A percentile compares a stretch with the other conserved stretches of the same genome.
Conservation (phyloP, 2,113 vertebrate genomes). For the Chaetodon auriga region DNA sequence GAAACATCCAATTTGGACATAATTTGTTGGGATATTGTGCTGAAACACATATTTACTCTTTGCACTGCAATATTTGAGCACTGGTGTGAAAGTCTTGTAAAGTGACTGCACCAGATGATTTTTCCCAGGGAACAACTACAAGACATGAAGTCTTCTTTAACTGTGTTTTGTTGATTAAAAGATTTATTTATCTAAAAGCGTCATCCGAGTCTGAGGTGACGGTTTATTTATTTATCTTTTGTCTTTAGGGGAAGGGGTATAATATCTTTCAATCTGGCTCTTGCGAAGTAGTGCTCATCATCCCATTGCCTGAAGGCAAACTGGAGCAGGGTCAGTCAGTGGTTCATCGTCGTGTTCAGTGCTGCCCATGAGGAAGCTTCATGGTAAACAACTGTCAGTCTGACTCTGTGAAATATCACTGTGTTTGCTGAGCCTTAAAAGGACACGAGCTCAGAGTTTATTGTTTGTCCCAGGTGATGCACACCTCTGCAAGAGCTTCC, state of each 20-base stretch:
- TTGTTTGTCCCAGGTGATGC: slow-evolving; percentile 18
- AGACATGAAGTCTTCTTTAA: neutral
- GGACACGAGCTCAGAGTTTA: slow-evolving; percentile 26
- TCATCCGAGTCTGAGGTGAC: neutral
- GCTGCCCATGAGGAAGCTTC: neutral
- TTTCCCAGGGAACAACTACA: too few species aligned
- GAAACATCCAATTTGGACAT: neutral
- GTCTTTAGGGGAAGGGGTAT: neutral
- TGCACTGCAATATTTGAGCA: neutral
- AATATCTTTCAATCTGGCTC: neutral
- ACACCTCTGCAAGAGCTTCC: neutral
- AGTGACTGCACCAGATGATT: neutral
- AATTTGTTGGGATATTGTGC: neutral
- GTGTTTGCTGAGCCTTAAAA: slow-evolving; percentile 23
- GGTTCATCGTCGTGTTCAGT: neutral
- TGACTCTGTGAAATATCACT: neutral
- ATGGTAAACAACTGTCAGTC: slow-evolving; percentile 34
- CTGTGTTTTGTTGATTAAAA: neutral
- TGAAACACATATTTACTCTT: neutral
- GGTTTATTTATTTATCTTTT: neutral
- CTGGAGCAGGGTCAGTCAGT: slow-evolving; percentile 22
- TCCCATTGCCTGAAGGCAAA: slow-evolving; percentile 32
- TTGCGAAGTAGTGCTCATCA: slow-evolving; percentile 14
- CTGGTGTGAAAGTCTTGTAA: neutral
- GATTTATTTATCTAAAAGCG: neutral